Evolutionary conservation across 2,888 invertebrate genomes (phyloP), one percentile per base, ranked within the genome.

Genomic region (Zelleria hepariella): DNA sequence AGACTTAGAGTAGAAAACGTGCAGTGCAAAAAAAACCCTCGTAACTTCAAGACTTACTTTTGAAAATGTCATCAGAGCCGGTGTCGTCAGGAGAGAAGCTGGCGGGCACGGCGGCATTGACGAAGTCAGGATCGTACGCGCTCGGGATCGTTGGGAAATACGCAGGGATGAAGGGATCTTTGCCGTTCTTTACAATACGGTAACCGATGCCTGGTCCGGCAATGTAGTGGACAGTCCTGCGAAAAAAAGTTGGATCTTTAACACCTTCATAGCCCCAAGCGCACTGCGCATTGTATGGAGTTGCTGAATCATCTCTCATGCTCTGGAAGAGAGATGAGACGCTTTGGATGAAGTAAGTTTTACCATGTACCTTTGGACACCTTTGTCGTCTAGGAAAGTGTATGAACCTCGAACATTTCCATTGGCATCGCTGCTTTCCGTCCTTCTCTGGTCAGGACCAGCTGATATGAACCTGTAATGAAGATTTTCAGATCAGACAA

Each of bases 131-230:
- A 63, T 89, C 89, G 62, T 90, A 90, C 7, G 90, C 86, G 63
- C 91, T 90, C 0, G 91, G 90, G 47, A 91, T 81, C 2, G 91
- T 90, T 3, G 91, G 92, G 77, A 91, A 92, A 64, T 90, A 87
- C 0, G 91, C 80, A 0, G 92, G 92, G 60, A 92, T 88, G 73
- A 90, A 91, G 0, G 93, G 93, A 32, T 94, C 93, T 69, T 93
- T 91, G 60, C 91, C 92, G 66, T 91, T 93, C 74, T 94, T 92
- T 8, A 94, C 85, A 2, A 94, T 92, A 52, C 94, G 89, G 71
- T 94, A 95, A 0, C 95, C 95, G 55, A 94, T 94, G 15, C 92
- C 93, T 0, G 95, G 94, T 0, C 95, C 94, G 0, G 94, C 94
- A 65, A 93, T 94, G 74, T 95, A 95, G 76, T 94, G 92, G 0